These are phyloP conservation scores for Podarcis muralis DNA, from an alignment of 2,113 vertebrate genomes.

Conservation along the genomic window DNA sequence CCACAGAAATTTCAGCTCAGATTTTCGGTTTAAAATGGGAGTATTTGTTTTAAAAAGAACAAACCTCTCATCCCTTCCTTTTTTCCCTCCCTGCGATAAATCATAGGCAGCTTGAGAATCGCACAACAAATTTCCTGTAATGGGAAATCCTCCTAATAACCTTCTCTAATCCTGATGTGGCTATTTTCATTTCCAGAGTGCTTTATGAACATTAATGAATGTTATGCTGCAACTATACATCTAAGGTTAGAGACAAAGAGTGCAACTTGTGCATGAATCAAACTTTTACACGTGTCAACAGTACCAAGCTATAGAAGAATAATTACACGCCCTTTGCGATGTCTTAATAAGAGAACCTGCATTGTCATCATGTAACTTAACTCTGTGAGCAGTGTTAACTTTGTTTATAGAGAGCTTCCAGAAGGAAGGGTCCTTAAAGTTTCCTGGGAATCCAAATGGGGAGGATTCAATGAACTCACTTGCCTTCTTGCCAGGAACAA, in stretches of 20 bases:
- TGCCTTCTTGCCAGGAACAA: not conserved
- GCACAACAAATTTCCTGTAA: not conserved
- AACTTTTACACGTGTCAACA: not conserved
- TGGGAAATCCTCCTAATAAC: not conserved
- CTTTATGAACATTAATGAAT: not conserved
- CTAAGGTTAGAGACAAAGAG: not conserved
- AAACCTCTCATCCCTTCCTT: not conserved
- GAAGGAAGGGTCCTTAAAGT: not conserved
- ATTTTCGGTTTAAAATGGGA: not conserved
- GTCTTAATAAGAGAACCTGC: not conserved
- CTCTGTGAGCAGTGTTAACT: not conserved
- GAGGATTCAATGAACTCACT: not conserved
- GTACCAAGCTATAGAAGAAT: not conserved
- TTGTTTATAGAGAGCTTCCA: not conserved
- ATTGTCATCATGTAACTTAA: not conserved
- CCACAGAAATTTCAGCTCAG: not conserved
- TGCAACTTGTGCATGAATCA: not conserved
- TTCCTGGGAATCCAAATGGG: not conserved
- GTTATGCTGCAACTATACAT: not conserved
- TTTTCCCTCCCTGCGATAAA: not conserved
- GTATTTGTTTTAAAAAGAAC: not conserved
- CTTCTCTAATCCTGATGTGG: not conserved
- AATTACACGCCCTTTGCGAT: not conserved
- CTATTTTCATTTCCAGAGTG: rapidly evolving
- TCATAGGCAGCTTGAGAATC: constrained; percentile 42